These are phyloP conservation scores for Tortricodes alternella DNA, from an alignment of 2,888 invertebrate genomes.

Conservation along the genomic window DNA sequence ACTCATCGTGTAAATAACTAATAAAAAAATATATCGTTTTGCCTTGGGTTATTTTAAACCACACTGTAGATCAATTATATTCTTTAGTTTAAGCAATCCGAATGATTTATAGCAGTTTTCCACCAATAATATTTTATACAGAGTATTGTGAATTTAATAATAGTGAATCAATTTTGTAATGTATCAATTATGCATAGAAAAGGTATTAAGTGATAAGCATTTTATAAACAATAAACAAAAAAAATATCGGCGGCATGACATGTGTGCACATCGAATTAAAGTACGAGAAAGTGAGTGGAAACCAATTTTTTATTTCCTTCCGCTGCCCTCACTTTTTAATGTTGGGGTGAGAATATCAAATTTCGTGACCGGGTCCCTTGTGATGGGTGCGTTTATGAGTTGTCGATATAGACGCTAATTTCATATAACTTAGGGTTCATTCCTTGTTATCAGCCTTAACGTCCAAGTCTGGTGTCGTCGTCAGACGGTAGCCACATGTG, in stretches of 20 bases:
- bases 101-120: too few relatives aligned
- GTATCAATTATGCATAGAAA: too few relatives aligned
- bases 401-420: slow-evolving; percentile 37
- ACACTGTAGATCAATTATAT: not conserved
- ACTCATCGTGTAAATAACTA: not conserved
- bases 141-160: too few relatives aligned
- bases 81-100: too few relatives aligned
- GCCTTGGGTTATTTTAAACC: not conserved
- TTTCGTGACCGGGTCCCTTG: slow-evolving; percentile 53
- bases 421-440: slow-evolving; percentile 35
- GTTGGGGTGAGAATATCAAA: slow-evolving; percentile 76
- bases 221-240: slow-evolving; percentile 37
- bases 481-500: slow-evolving; percentile 80
- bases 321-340: slow-evolving; percentile 77
- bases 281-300: slow-evolving; percentile 74
- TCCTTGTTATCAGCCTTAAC: slow-evolving; percentile 32
- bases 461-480: slow-evolving; percentile 50
- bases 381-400: not conserved
- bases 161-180: too few relatives aligned
- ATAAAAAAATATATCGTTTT: slow-evolving; percentile 2
- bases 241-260: slow-evolving; percentile 57
- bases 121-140: too few relatives aligned
- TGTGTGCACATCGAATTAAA: slow-evolving; percentile 66
- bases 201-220: not conserved
- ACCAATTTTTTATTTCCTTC: slow-evolving; percentile 79